phyloP scores from a whole-genome alignment of 37 sponge, comb jelly and placozoan species.

The Halisarca cf. caerulea region DNA sequence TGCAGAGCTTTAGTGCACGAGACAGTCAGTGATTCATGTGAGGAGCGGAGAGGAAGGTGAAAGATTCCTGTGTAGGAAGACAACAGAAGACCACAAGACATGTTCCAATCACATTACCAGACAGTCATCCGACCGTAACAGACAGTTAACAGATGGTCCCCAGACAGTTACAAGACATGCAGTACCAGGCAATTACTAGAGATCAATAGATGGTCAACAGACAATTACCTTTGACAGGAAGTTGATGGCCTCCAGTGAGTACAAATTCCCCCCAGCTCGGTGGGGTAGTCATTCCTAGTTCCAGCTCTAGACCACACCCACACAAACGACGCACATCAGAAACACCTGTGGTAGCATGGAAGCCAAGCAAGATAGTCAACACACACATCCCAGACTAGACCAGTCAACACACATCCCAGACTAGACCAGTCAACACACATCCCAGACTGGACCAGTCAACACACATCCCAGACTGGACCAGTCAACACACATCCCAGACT shows the following conservation, averaged over 20 bases:
- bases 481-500: too few relatives aligned
- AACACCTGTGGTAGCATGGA: background rate
- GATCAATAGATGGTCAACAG: too few relatives aligned
- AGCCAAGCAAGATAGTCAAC: background rate
- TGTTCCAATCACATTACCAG: too few relatives aligned
- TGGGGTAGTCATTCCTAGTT: background rate
- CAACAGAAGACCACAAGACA: too few relatives aligned
- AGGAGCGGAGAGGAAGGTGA: background rate
- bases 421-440: too few relatives aligned
- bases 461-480: too few relatives aligned
- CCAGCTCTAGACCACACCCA: background rate
- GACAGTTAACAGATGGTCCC: too few relatives aligned
- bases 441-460: too few relatives aligned
- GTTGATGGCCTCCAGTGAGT: background rate
- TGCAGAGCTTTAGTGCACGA: slow-evolving; percentile 7
- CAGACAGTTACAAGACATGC: too few relatives aligned
- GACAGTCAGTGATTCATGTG: background rate
- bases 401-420: too few relatives aligned
- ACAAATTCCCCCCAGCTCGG: background rate
- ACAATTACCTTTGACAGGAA: background rate
- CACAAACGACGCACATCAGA: background rate
- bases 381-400: background rate
- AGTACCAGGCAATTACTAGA: too few relatives aligned
- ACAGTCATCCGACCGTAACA: too few relatives aligned
- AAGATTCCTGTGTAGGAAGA: background rate